Evolutionary conservation across 1,140 invertebrate genomes (phyloP).

Genomic region (Glossosoma conforme): DNA sequence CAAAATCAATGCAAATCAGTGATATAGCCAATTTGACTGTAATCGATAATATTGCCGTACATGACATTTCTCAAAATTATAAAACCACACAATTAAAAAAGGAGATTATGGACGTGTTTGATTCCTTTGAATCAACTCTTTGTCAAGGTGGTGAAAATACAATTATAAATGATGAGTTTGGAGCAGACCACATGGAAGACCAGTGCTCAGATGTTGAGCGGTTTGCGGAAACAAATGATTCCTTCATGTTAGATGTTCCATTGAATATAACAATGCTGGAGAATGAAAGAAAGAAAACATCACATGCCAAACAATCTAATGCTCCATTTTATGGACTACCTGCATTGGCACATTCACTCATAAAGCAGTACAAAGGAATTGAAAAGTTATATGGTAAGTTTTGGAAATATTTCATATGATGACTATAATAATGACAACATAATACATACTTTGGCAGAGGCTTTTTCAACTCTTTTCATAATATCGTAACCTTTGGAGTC

Average conservation of each 20-base stretch:
- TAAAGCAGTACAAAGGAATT: conserved; percentile 65
- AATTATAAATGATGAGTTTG: conserved; percentile 3
- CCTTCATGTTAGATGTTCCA: conserved; percentile 9
- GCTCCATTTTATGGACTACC: conserved; percentile 70
- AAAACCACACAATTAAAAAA: conserved; percentile 14
- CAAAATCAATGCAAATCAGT: neutral
- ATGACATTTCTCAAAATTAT: conserved; percentile 14
- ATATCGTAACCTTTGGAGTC: no score
- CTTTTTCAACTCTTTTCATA: no score
- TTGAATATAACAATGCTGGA: conserved; percentile 2
- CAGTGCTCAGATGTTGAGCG: neutral
- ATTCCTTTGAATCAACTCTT: conserved; percentile 17
- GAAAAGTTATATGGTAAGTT: conserved; percentile 58
- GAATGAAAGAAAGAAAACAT: neutral
- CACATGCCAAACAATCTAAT: neutral
- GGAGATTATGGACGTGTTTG: conserved; percentile 18
- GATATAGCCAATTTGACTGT: no score
- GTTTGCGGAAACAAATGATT: conserved; percentile 6
- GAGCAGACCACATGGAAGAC: neutral
- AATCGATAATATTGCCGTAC: no score
- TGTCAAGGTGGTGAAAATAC: conserved; percentile 21
- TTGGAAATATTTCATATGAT: conserved; percentile 2
- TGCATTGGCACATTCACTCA: conserved; percentile 55
- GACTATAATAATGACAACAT: neutral
- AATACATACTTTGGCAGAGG: no score